These are phyloP conservation scores for Carapus acus DNA, from an alignment of 2,797 vertebrate genomes.

Conservation along the genomic window DNA sequence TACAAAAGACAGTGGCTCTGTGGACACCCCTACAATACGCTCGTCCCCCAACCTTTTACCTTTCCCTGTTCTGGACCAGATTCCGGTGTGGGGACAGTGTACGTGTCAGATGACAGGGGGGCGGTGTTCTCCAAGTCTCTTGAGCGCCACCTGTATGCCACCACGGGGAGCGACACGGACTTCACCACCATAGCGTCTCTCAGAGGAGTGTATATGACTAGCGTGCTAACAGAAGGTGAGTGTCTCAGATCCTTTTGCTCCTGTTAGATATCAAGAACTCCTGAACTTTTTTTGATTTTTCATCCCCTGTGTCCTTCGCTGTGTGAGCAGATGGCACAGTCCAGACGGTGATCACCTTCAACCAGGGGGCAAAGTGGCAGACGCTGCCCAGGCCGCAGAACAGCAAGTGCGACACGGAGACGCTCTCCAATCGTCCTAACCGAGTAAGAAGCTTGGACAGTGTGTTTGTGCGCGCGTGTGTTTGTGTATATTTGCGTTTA, in stretches of 20 bases:
- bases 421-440: conserved; percentile 57
- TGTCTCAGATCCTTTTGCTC: not conserved
- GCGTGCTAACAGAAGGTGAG: conserved; percentile 81
- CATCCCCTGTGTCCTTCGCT: not conserved
- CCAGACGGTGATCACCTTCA: conserved; percentile 86
- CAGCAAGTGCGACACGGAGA: conserved; percentile 75
- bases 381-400: conserved; percentile 78
- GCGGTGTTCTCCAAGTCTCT: conserved; percentile 90
- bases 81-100: conserved; percentile 85
- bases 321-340: conserved; percentile 80
- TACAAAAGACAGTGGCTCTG: no score
- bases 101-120: conserved; percentile 87
- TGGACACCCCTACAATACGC: no score
- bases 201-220: conserved; percentile 87
- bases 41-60: no score
- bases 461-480: no score
- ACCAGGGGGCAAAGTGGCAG: conserved; percentile 88
- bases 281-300: no score
- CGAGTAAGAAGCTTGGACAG: conserved; percentile 48
- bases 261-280: no score
- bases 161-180: conserved; percentile 85
- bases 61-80: conserved; percentile 65
- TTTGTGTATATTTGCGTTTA: no score
- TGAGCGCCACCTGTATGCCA: conserved; percentile 86
- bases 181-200: conserved; percentile 87